Conservation (phyloP, 2,888 invertebrate species). For the Cistogaster globosa region DNA sequence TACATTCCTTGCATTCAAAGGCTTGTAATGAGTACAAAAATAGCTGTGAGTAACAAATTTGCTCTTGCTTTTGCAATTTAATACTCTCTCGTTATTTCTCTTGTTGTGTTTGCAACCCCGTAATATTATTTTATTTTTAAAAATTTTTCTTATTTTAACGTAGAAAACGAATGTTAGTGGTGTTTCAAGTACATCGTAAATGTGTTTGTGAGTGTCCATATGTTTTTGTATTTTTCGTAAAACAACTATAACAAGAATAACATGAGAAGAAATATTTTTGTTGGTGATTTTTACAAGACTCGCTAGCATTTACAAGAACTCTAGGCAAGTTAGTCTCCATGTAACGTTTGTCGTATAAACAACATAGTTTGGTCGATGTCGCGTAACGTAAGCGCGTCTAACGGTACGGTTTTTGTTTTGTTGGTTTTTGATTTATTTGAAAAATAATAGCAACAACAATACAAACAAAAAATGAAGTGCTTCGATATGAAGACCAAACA, state of each 20-base stretch:
- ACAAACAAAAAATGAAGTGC: slow-evolving; percentile 29
- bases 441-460: slow-evolving; percentile 42
- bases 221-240: slow-evolving; percentile 49
- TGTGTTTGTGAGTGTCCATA: slow-evolving; percentile 6
- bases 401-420: slow-evolving; percentile 64
- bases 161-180: slow-evolving; percentile 29
- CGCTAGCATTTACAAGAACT: slow-evolving; percentile 71
- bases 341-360: slow-evolving; percentile 78
- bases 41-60: neutral
- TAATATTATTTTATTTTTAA: neutral
- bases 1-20: slow-evolving; percentile 1
- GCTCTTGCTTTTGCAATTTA: neutral
- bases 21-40: slow-evolving; percentile 19
- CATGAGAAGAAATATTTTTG: slow-evolving; percentile 29
- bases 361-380: slow-evolving; percentile 73
- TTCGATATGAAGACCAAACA: slow-evolving; percentile 33
- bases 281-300: slow-evolving; percentile 69
- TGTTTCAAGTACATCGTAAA: slow-evolving; percentile 5
- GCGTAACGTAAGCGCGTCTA: slow-evolving; percentile 62
- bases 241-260: slow-evolving; percentile 41
- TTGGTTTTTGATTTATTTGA: slow-evolving; percentile 53
- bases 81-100: slow-evolving; percentile 5
- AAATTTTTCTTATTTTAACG: neutral
- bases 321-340: slow-evolving; percentile 76
- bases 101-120: slow-evolving; percentile 36